Evolutionary conservation across 1,140 invertebrate species (phyloP), one percentile per base, ranked within the genome.

Genomic region (Pectinophora gossypiella): DNA sequence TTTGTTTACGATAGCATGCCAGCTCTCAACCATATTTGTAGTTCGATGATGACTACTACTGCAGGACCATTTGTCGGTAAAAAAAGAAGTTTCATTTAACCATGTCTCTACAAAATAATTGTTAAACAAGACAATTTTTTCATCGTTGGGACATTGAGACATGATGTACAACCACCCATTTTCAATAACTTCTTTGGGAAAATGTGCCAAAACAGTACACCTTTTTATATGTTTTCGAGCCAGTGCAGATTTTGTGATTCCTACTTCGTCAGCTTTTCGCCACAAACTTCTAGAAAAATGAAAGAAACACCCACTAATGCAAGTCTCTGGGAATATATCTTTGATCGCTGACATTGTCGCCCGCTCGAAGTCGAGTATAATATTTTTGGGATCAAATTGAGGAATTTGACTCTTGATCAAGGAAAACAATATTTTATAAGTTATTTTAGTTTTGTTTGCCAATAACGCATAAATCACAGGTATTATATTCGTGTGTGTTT

Each of bases 391-490:
- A 6, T 46, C 7, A 4, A 4, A 46, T 3, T 46, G 3, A 12
- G 44, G 44, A 3, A 46, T 3, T 23, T 23, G 19, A 2, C 12
- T 22, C 13, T 46, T 46, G 3, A 46, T 10, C 10, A 46, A 13
- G 6, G 9, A 2, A 23, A 46, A 46, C 21, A 46, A 13, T n/a
- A 23, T 22, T 4, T 2, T 4, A 16, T 46, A 46, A 15, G 19
- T 46, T 9, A 9, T 7, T 9, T 4, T 5, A 22, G 4, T 46
- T 46, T 46, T 46, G 44, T 46, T 15, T 3, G 44, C 3, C 13
- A 46, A 22, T 12, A 46, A 23, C 3, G 13, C 21, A 46, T 46
- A 46, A 5, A 46, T 46, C 44, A 46, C 44, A 12, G 44, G 44
- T n/a, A 23, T 15, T n/a, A 46, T 27, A 22, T 46, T 46, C 3